Percentiles rank a stretch among this genome's conserved stretches.
phyloP scores from a whole-genome alignment of 2,888 invertebrate species.

The Piscicola geometra region DNA sequence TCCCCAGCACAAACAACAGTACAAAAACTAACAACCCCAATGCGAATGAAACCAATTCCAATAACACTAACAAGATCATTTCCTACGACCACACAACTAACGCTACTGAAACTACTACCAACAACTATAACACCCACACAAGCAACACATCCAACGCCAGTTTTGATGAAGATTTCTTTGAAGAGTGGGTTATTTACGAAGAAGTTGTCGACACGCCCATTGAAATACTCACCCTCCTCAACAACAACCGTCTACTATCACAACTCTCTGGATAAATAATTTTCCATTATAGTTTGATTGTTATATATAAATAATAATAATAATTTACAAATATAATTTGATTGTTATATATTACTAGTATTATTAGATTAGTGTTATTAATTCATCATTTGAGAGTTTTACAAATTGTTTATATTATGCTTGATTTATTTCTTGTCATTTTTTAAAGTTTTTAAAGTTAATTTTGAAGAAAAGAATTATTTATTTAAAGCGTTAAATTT shows the following conservation, averaged over 20 bases:
- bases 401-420: too few relatives aligned
- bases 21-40: slow-evolving; percentile 8
- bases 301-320: background rate
- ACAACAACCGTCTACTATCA: slow-evolving; percentile 6
- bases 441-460: too few relatives aligned
- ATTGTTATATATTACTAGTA: too few relatives aligned
- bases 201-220: slow-evolving; percentile 43
- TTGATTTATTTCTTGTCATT: too few relatives aligned
- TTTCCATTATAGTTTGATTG: background rate
- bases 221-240: slow-evolving; percentile 39
- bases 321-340: background rate
- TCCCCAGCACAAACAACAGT: background rate
- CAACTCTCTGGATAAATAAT: background rate
- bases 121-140: background rate
- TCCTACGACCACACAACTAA: too few relatives aligned
- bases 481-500: too few relatives aligned
- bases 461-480: too few relatives aligned
- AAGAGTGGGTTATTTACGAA: slow-evolving; percentile 42
- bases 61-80: background rate
- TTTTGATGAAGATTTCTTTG: slow-evolving; percentile 32
- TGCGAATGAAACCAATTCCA: background rate
- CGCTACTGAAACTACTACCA: background rate
- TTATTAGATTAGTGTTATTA: background rate
- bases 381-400: too few relatives aligned
- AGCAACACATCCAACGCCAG: slow-evolving; percentile 10